These are phyloP conservation scores for Agonopterix arenella DNA, from an alignment of 2,888 invertebrate species.

Conservation along the genomic window DNA sequence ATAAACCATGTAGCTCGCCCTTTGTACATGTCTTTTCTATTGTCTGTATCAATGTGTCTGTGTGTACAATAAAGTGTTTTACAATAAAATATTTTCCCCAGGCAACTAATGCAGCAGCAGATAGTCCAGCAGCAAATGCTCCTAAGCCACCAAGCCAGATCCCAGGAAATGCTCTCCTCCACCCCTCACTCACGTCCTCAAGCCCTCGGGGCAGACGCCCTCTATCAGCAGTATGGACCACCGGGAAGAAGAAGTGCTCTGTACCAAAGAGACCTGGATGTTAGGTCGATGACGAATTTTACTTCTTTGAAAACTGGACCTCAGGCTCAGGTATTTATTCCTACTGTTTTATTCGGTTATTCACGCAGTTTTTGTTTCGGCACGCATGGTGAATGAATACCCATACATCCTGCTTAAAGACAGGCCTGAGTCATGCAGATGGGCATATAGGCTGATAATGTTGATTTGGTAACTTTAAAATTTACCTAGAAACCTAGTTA, in stretches of 20 bases:
- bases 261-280: constrained; percentile 64
- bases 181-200: constrained; percentile 46
- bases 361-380: too few species aligned
- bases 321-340: constrained; percentile 47
- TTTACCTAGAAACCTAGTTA: too few species aligned
- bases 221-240: constrained; percentile 69
- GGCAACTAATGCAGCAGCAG: constrained; percentile 68
- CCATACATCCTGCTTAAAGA: too few species aligned
- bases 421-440: too few species aligned
- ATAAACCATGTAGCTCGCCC: too few species aligned
- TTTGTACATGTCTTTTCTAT: too few species aligned
- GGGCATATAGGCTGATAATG: too few species aligned
- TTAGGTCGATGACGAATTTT: constrained; percentile 64
- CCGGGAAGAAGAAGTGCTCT: constrained; percentile 62
- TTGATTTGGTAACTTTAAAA: too few species aligned
- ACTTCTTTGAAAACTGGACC: constrained; percentile 63
- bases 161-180: constrained; percentile 75
- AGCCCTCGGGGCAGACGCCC: constrained; percentile 62
- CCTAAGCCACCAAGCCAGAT: constrained; percentile 68
- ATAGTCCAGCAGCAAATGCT: constrained; percentile 69
- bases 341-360: too few species aligned
- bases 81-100: constrained; percentile 27
- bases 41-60: too few species aligned
- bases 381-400: too few species aligned
- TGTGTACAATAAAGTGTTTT: too few species aligned